phyloP scores from a whole-genome alignment of 2,113 vertebrate genomes.

The Hydrolagus affinis region DNA sequence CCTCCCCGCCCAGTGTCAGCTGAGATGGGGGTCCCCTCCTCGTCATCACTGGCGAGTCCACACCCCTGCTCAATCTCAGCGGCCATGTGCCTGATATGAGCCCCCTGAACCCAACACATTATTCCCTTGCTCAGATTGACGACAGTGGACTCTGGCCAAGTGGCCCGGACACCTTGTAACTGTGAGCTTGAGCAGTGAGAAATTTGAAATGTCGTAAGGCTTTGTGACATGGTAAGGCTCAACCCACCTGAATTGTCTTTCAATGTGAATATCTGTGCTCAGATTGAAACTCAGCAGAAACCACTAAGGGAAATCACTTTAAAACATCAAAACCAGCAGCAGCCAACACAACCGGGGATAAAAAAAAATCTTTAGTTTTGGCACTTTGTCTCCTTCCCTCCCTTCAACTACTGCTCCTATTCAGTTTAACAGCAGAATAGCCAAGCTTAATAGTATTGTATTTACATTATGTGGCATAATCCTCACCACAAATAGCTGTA shows the following conservation, averaged over 20 bases:
- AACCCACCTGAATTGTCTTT: background rate
- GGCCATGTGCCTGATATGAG: too few relatives aligned
- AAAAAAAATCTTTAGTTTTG: too few relatives aligned
- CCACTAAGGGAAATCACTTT: background rate
- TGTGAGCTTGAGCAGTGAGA: background rate
- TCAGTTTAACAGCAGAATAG: background rate
- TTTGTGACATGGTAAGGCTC: background rate
- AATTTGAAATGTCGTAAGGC: background rate
- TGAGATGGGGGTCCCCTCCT: too few relatives aligned
- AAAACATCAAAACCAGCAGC: background rate
- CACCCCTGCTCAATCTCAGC: too few relatives aligned
- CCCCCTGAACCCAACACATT: too few relatives aligned
- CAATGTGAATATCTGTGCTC: background rate
- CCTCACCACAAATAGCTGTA: slow-evolving; percentile 28
- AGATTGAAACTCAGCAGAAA: background rate
- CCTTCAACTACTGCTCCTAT: background rate
- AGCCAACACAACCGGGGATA: too few relatives aligned
- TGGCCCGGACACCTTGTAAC: background rate
- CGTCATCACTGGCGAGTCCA: too few relatives aligned
- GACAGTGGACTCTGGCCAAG: too few relatives aligned
- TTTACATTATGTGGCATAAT: slow-evolving; percentile 30
- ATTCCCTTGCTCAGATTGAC: too few relatives aligned
- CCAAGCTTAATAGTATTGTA: slow-evolving; percentile 20
- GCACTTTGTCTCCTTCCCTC: too few relatives aligned
- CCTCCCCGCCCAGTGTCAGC: too few relatives aligned